Percentiles rank a stretch among this genome's conserved stretches.
These are phyloP conservation scores for Mus spretus DNA, from an alignment of 2,797 vertebrate genomes.

Conservation along the genomic window DNA sequence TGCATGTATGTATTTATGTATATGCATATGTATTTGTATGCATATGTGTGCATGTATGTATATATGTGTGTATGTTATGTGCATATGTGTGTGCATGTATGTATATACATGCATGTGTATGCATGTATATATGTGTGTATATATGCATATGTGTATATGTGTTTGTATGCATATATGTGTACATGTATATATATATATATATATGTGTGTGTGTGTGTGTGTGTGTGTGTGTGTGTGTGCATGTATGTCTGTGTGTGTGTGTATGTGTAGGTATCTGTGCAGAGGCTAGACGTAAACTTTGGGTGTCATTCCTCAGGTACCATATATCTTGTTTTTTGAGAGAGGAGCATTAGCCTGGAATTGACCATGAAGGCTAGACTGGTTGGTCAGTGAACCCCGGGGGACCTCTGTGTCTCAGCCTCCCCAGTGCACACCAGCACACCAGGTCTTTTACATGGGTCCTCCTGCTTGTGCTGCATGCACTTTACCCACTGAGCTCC, in stretches of 20 bases:
- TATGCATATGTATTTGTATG: accelerated
- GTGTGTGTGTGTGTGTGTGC: no score
- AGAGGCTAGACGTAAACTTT: neutral
- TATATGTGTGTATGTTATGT: no score
- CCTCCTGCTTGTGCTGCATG: neutral
- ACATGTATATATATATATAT: neutral
- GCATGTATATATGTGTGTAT: neutral
- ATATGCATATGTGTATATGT: no score
- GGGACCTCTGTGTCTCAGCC: no score
- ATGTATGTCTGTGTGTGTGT: no score
- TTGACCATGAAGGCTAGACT: neutral
- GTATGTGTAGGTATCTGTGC: no score
- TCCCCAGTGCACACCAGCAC: neutral
- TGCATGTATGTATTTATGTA: neutral
- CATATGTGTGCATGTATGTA: no score
- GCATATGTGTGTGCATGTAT: no score
- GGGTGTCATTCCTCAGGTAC: neutral
- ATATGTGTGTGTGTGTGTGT: no score
- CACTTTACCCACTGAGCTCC: no score
- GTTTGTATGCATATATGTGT: neutral
- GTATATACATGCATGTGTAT: accelerated
- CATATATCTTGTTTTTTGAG: neutral
- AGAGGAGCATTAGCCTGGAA: neutral
- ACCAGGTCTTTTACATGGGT: neutral
- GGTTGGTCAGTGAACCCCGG: neutral